Percentiles rank a stretch among this genome's conserved stretches.
Evolutionary conservation across 2,888 invertebrate species (phyloP).

Genomic region (Polyommatus icarus): DNA sequence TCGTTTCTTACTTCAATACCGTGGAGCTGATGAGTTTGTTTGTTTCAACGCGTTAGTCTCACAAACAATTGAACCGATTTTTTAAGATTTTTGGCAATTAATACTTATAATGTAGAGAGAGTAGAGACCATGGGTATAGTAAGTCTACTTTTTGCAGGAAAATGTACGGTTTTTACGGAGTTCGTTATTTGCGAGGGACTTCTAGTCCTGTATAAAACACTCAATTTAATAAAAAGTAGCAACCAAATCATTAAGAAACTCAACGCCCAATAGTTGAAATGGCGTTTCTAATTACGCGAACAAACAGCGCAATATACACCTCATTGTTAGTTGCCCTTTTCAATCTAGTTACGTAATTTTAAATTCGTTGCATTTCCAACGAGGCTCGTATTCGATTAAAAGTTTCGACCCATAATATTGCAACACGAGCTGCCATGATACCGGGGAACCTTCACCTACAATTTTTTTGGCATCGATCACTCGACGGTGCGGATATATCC

Average conservation of each 20-base stretch:
- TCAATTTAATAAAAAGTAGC: neutral
- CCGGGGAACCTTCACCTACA: constrained; percentile 41
- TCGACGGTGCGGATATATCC: constrained; percentile 32
- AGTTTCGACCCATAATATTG: constrained; percentile 32
- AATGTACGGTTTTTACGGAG: neutral
- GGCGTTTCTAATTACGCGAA: constrained; percentile 27
- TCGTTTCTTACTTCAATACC: neutral
- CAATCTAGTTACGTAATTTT: constrained; percentile 30
- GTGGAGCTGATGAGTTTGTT: no score
- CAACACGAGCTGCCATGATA: constrained; percentile 32
- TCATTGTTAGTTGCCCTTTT: constrained; percentile 29
- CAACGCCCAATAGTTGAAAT: neutral
- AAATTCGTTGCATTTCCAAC: constrained; percentile 31
- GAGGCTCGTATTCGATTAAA: constrained; percentile 30
- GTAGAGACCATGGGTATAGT: no score
- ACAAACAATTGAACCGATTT: no score
- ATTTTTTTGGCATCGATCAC: constrained; percentile 43
- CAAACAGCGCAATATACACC: constrained; percentile 23
- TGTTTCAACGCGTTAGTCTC: no score
- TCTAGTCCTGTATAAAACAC: neutral
- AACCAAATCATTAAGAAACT: neutral
- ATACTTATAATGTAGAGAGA: no score
- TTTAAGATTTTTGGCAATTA: no score
- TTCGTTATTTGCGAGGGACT: neutral
- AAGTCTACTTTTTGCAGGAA: no score